These are phyloP conservation scores for Halcyon senegalensis DNA, from an alignment of 2,113 vertebrate genomes.

Conservation along the genomic window DNA sequence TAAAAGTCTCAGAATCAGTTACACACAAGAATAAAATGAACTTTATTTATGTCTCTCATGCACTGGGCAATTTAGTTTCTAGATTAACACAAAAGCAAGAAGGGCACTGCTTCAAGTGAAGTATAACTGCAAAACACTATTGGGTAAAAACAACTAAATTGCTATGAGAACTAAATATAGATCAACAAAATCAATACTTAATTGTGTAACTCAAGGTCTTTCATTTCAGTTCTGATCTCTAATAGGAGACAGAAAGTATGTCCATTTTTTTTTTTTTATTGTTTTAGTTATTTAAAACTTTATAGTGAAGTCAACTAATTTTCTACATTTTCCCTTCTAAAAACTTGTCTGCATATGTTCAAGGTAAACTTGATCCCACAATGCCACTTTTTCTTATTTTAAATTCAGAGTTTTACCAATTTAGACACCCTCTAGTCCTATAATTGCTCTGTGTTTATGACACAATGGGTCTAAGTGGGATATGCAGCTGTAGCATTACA, in stretches of 20 bases:
- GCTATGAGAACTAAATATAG: constrained; percentile 77
- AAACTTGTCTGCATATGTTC: constrained; percentile 37
- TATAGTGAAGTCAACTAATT: constrained; percentile 48
- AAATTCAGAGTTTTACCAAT: constrained; percentile 49
- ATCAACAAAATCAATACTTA: constrained; percentile 82
- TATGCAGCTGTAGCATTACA: neutral
- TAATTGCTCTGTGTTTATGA: neutral
- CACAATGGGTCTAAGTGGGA: neutral
- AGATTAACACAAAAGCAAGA: constrained; percentile 71
- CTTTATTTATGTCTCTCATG: constrained; percentile 68
- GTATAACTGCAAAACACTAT: constrained; percentile 55
- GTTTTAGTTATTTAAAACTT: constrained; percentile 65
- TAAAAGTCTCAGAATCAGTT: constrained; percentile 49
- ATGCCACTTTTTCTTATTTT: constrained; percentile 36
- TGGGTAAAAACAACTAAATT: constrained; percentile 70
- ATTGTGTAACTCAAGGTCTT: constrained; percentile 76
- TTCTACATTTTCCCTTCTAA: constrained; percentile 35
- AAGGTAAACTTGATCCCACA: constrained; percentile 57
- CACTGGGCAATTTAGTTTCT: constrained; percentile 72
- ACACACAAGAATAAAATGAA: constrained; percentile 56
- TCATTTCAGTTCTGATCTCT: constrained; percentile 71
- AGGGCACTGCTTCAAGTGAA: constrained; percentile 56
- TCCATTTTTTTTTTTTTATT: constrained; percentile 54
- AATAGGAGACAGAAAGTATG: constrained; percentile 63
- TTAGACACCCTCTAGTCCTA: neutral